Conservation (phyloP, 2,888 invertebrate genomes). For the Bembecia ichneumoniformis region DNA sequence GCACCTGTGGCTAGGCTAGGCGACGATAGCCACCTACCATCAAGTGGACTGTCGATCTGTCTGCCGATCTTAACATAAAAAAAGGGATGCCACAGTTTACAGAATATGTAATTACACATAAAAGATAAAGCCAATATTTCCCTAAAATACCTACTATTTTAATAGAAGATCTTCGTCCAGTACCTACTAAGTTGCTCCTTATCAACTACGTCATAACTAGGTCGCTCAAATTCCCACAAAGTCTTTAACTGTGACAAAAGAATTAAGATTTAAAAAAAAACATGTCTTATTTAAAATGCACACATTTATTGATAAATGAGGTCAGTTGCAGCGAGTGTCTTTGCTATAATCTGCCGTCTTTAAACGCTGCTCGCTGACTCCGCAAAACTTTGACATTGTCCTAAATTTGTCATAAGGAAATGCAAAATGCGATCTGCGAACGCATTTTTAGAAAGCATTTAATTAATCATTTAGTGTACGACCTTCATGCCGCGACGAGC, state of each 20-base stretch:
- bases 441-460: constrained; percentile 3
- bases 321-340: constrained; percentile 3
- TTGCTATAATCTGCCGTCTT: constrained; percentile 1
- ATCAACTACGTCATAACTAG: neutral
- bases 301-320: constrained; percentile 9
- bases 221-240: neutral
- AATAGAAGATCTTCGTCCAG: too few species aligned
- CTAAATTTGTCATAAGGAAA: constrained; percentile 31
- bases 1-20: too few species aligned
- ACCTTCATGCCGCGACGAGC: constrained; percentile 1
- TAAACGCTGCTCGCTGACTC: constrained; percentile 20
- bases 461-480: neutral
- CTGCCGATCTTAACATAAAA: too few species aligned
- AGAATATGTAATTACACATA: too few species aligned
- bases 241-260: constrained; percentile 3
- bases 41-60: too few species aligned
- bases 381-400: constrained; percentile 30
- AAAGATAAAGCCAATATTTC: too few species aligned
- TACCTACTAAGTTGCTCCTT: too few species aligned
- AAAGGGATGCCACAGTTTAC: too few species aligned
- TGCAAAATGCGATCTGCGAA: constrained; percentile 25
- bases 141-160: too few species aligned
- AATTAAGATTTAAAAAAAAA: constrained; percentile 4
- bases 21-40: too few species aligned
- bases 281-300: constrained; percentile 1